These are phyloP conservation scores for Sorex fumeus DNA, from an alignment of 2,113 vertebrate genomes.

Conservation along the genomic window DNA sequence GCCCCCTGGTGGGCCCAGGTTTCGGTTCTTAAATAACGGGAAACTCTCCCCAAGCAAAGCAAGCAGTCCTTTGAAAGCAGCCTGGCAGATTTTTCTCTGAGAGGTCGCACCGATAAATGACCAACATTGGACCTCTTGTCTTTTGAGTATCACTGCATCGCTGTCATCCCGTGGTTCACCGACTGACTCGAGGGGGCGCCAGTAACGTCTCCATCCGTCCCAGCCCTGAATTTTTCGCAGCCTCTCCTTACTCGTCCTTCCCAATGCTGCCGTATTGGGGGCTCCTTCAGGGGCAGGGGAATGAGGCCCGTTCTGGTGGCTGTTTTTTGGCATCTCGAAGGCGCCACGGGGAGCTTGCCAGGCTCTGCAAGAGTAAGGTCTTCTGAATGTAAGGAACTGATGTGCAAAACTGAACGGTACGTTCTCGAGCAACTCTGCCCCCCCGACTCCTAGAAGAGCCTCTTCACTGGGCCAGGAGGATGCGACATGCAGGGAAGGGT, in stretches of 20 bases:
- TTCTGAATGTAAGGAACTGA: constrained; percentile 11
- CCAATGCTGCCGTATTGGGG: too few relatives aligned
- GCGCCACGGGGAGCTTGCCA: too few relatives aligned
- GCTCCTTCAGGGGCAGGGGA: too few relatives aligned
- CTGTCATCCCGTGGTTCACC: too few relatives aligned
- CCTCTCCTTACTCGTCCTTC: too few relatives aligned
- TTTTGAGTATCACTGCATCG: neutral
- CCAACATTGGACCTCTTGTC: neutral
- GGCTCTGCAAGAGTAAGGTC: neutral
- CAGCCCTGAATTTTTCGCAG: too few relatives aligned
- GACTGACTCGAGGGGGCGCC: too few relatives aligned
- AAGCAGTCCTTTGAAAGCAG: neutral
- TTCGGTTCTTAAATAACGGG: neutral
- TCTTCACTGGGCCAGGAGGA: neutral
- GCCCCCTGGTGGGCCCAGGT: constrained; percentile 81
- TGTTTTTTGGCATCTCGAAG: too few relatives aligned
- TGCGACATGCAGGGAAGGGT: neutral
- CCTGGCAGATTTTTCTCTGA: too few relatives aligned
- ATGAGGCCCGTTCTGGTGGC: too few relatives aligned
- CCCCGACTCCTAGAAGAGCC: constrained; percentile 16
- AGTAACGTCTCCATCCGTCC: too few relatives aligned
- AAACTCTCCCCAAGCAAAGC: neutral
- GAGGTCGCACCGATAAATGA: neutral
- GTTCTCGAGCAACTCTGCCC: neutral
- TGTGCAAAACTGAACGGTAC: constrained; percentile 16